Evolutionary conservation across 2,113 vertebrate species (phyloP).

Genomic region (Narcine bancroftii): DNA sequence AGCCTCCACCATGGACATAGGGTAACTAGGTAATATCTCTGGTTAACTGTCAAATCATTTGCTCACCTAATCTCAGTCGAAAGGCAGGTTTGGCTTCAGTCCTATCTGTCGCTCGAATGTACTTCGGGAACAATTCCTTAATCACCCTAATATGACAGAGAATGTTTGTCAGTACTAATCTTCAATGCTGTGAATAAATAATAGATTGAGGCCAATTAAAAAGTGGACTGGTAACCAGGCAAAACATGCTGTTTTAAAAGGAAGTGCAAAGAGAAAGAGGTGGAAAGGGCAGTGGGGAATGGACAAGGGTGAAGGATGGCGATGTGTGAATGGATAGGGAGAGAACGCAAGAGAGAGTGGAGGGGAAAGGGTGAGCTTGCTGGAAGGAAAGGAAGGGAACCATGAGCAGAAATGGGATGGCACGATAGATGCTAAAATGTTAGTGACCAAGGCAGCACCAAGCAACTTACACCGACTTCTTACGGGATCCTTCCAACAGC

Average conservation of each 20-base stretch:
- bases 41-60: neutral
- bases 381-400: neutral
- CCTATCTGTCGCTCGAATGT: constrained; percentile 51
- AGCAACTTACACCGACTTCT: constrained; percentile 54
- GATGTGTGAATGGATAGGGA: neutral
- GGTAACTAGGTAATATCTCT: no score
- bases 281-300: neutral
- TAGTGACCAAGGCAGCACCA: neutral
- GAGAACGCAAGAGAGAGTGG: neutral
- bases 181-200: neutral
- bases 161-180: neutral
- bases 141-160: constrained; percentile 47
- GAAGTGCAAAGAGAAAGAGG: neutral
- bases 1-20: no score
- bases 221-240: no score
- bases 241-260: neutral
- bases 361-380: neutral
- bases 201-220: neutral
- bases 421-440: neutral
- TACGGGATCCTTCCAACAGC: constrained; percentile 54
- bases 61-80: constrained; percentile 47
- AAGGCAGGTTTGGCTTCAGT: constrained; percentile 55
- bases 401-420: no score
- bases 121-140: constrained; percentile 52
- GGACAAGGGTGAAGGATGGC: neutral